Percentiles rank a stretch among this genome's conserved stretches.
Evolutionary conservation across 2,797 vertebrate species (phyloP).

Genomic region (Anguilla obscura): DNA sequence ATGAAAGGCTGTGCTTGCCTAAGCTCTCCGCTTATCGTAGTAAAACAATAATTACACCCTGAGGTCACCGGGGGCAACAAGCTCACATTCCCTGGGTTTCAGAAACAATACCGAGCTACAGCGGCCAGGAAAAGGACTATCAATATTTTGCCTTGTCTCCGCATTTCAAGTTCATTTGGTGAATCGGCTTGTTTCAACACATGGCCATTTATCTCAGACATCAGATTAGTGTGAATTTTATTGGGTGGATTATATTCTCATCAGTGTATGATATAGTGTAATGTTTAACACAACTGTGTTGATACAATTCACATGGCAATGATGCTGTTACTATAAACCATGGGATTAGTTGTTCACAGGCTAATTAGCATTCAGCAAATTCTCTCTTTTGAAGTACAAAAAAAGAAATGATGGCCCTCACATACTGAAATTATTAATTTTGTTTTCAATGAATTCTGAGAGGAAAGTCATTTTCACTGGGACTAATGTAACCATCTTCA

Average conservation of each 20-base stretch:
- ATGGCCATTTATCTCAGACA: slow-evolving; percentile 27
- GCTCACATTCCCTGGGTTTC: slow-evolving; percentile 37
- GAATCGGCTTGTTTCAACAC: slow-evolving; percentile 43
- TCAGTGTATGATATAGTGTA: slow-evolving; percentile 8
- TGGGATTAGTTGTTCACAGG: slow-evolving; percentile 44
- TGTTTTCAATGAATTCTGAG: slow-evolving; percentile 3
- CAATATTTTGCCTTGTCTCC: neutral
- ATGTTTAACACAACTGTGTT: slow-evolving; percentile 17
- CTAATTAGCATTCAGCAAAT: slow-evolving; percentile 50
- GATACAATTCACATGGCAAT: slow-evolving; percentile 40
- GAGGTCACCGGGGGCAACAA: slow-evolving; percentile 36
- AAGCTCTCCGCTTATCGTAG: slow-evolving; percentile 43
- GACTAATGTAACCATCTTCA: slow-evolving; percentile 34
- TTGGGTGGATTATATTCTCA: slow-evolving; percentile 49
- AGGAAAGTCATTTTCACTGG: neutral
- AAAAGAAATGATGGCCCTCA: slow-evolving; percentile 14
- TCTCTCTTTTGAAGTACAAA: slow-evolving; percentile 43
- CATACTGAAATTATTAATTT: slow-evolving; percentile 9
- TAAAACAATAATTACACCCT: slow-evolving; percentile 44
- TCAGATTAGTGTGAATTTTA: slow-evolving; percentile 51
- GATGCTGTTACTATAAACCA: slow-evolving; percentile 46
- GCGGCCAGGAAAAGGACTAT: slow-evolving; percentile 37
- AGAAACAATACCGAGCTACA: slow-evolving; percentile 36
- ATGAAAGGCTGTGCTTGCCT: slow-evolving; percentile 20
- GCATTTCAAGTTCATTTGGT: slow-evolving; percentile 47